phyloP scores from a whole-genome alignment of 2,113 vertebrate genomes.

The Elaphurus davidianus region DNA sequence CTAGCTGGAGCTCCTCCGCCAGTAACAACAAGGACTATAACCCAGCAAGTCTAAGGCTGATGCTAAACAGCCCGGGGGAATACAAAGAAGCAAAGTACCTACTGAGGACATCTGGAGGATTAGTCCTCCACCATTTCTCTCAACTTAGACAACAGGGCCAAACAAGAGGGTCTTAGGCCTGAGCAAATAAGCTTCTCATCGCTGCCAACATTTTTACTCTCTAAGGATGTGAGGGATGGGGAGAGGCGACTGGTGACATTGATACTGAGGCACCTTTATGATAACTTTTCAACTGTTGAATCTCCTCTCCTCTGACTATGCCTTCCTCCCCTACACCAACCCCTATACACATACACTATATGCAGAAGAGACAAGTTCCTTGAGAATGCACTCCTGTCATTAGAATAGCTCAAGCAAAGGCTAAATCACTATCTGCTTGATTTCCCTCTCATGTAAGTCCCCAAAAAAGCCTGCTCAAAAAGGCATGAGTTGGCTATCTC shows the following conservation, averaged over 20 bases:
- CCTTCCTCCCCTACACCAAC: not conserved
- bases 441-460: not conserved
- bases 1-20: not conserved
- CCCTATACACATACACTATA: not conserved
- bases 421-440: not conserved
- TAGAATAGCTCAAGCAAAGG: constrained; percentile 12
- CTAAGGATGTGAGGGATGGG: not conserved
- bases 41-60: not conserved
- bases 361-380: not conserved
- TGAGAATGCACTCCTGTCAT: not conserved
- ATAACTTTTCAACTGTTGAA: not conserved
- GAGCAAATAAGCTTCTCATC: not conserved
- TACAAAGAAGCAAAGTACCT: not conserved
- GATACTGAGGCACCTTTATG: not conserved
- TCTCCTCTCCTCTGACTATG: not conserved
- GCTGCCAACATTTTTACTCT: not conserved
- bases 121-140: not conserved
- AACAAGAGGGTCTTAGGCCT: not conserved
- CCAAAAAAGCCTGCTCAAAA: not conserved
- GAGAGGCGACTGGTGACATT: not conserved
- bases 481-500: not conserved
- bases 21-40: not conserved
- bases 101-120: not conserved
- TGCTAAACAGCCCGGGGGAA: not conserved
- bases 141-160: not conserved